These are phyloP conservation scores for Nesogale talazaci DNA, from an alignment of 2,113 vertebrate species.

Conservation along the genomic window DNA sequence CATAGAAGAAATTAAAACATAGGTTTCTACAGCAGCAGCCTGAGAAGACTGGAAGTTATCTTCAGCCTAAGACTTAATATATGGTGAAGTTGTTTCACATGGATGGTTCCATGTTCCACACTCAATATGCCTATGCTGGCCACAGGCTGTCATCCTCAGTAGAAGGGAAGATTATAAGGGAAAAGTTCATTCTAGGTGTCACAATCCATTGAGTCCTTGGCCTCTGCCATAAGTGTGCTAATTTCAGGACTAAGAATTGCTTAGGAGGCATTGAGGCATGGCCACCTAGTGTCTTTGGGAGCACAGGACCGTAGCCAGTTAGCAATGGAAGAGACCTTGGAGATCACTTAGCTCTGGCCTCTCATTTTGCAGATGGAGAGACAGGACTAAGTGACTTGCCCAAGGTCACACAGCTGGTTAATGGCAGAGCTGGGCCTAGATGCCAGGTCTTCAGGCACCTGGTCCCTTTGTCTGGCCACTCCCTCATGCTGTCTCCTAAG, in stretches of 20 bases:
- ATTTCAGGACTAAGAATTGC: constrained; percentile 15
- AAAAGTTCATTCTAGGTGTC: neutral
- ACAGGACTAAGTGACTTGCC: constrained; percentile 50
- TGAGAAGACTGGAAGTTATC: neutral
- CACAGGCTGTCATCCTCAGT: neutral
- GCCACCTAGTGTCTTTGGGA: neutral
- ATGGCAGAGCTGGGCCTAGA: neutral
- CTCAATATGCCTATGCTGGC: neutral
- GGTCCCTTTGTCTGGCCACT: neutral
- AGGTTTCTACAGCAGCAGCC: neutral
- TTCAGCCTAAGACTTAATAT: neutral
- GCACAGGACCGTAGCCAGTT: neutral
- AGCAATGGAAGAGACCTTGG: neutral
- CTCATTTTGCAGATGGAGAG: constrained; percentile 46
- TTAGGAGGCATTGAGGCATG: neutral
- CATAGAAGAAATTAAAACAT: constrained; percentile 35
- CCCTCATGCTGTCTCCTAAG: neutral
- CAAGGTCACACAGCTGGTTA: constrained; percentile 57
- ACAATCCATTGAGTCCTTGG: constrained; percentile 1
- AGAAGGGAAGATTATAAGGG: neutral
- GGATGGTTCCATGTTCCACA: neutral
- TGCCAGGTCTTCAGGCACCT: neutral
- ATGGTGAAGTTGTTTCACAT: neutral
- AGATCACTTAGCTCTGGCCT: neutral
- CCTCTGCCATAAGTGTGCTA: neutral